Conservation (phyloP, 2,888 invertebrate species). For the Mesochorus sp. region DNA sequence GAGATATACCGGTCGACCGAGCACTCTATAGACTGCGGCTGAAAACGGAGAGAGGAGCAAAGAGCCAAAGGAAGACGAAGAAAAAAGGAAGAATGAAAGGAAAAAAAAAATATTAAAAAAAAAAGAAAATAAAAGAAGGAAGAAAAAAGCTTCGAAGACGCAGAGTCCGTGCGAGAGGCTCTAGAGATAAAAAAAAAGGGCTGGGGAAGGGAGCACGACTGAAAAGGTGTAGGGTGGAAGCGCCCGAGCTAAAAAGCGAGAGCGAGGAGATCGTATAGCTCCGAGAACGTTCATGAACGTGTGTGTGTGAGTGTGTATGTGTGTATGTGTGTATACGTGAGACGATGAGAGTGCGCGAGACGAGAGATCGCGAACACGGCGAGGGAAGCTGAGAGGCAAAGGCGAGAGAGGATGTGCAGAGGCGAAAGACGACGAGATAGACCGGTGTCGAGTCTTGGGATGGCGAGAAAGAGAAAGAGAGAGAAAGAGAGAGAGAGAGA, state of each 20-base stretch:
- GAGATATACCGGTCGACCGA: constrained; percentile 50
- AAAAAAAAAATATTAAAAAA: constrained; percentile 23
- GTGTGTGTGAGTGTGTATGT: background rate
- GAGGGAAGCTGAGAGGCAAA: background rate
- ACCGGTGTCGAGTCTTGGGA: constrained; percentile 12
- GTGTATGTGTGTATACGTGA: background rate
- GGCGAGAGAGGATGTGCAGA: constrained; percentile 27
- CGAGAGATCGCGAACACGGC: constrained; percentile 26
- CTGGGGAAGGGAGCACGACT: constrained; percentile 40
- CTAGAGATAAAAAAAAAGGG: constrained; percentile 2
- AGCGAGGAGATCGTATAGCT: constrained; percentile 20
- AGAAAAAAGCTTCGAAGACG: constrained; percentile 39
- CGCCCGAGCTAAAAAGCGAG: constrained; percentile 48
- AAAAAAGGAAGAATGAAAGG: constrained; percentile 34
- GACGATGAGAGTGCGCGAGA: background rate
- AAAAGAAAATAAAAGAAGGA: background rate
- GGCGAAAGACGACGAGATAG: constrained; percentile 16
- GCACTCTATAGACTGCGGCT: constrained; percentile 59
- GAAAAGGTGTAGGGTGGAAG: constrained; percentile 48
- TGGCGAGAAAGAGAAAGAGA: constrained; percentile 2
- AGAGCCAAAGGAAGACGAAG: constrained; percentile 46
- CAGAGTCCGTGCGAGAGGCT: constrained; percentile 35
- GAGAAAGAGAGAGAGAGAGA: constrained; percentile 24
- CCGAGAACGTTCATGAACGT: background rate
- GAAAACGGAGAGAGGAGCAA: constrained; percentile 30